phyloP scores from a whole-genome alignment of 2,888 invertebrate genomes.

The Hedya salicella region DNA sequence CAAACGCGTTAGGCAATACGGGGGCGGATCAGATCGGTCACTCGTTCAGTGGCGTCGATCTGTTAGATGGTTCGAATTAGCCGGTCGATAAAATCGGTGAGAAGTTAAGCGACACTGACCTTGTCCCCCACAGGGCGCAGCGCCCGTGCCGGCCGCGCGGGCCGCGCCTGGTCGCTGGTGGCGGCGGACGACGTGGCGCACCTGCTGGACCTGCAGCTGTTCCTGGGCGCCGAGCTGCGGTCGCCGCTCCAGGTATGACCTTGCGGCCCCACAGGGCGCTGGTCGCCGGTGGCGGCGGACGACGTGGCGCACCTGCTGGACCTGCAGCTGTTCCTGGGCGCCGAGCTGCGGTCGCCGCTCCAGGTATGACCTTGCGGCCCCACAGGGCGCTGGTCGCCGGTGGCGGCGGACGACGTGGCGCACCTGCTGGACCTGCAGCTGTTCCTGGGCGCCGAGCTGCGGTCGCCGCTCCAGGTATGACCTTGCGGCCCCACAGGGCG shows the following conservation, averaged over 20 bases:
- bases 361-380: constrained; percentile 87
- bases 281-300: background rate
- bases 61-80: too few species aligned
- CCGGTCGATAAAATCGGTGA: too few species aligned
- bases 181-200: constrained; percentile 96
- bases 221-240: constrained; percentile 90
- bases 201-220: constrained; percentile 97
- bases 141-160: constrained; percentile 96
- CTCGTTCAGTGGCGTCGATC: too few species aligned
- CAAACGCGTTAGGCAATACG: too few species aligned
- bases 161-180: constrained; percentile 96
- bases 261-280: too few species aligned
- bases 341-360: too few species aligned
- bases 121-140: constrained; percentile 94
- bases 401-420: constrained; percentile 95
- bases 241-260: constrained; percentile 61
- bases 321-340: background rate
- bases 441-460: constrained; percentile 92
- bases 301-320: background rate
- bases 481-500: too few species aligned
- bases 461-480: constrained; percentile 61
- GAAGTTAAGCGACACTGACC: too few species aligned
- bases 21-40: too few species aligned
- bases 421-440: constrained; percentile 97
- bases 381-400: constrained; percentile 94